These are phyloP conservation scores for Pemphredon lugubris DNA, from an alignment of 2,888 invertebrate genomes.

Conservation along the genomic window DNA sequence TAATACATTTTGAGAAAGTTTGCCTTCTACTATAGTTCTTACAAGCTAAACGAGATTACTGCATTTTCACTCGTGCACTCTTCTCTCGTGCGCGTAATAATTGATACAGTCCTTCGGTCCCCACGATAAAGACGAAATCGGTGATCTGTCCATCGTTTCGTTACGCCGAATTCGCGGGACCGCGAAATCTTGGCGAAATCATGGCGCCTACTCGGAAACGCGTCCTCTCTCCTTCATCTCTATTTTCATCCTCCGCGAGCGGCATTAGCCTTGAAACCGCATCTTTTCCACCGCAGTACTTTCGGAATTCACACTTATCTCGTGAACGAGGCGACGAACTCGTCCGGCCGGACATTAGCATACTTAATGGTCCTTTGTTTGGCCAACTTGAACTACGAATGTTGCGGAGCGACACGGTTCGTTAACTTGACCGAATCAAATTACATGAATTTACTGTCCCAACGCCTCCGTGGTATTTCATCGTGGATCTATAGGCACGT, in stretches of 20 bases:
- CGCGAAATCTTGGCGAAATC: too few species aligned
- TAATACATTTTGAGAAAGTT: too few species aligned
- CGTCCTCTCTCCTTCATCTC: neutral
- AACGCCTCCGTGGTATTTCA: constrained; percentile 75
- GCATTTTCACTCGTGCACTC: too few species aligned
- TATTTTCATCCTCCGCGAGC: neutral
- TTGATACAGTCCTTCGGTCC: too few species aligned
- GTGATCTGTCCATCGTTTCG: too few species aligned
- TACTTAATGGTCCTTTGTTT: constrained; percentile 79
- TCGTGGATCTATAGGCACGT: constrained; percentile 53
- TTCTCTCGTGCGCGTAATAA: too few species aligned
- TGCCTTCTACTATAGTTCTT: too few species aligned
- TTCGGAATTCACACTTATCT: constrained; percentile 69
- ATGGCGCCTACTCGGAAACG: too few species aligned
- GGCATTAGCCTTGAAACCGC: neutral
- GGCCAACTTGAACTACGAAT: constrained; percentile 77
- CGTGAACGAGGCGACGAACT: constrained; percentile 61
- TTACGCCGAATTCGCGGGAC: too few species aligned
- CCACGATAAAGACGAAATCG: too few species aligned
- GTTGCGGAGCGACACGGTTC: constrained; percentile 76
- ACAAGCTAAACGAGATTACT: too few species aligned
- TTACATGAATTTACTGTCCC: constrained; percentile 77
- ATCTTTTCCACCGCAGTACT: constrained; percentile 22
- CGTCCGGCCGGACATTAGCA: constrained; percentile 72
- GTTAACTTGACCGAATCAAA: constrained; percentile 78